These are phyloP conservation scores for Maniola jurtina DNA, from an alignment of 1,140 invertebrate genomes.

Conservation along the genomic window DNA sequence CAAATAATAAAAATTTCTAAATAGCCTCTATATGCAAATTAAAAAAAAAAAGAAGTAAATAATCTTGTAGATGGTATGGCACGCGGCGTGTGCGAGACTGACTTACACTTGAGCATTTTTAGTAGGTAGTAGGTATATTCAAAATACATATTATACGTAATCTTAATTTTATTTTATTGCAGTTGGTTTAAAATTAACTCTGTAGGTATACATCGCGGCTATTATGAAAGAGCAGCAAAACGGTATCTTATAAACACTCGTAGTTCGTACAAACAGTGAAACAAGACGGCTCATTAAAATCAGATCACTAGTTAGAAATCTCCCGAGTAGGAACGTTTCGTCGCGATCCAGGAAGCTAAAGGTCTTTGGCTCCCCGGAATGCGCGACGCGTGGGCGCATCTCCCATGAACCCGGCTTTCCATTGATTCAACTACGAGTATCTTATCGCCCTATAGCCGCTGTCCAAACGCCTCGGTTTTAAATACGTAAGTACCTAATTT, in stretches of 20 bases:
- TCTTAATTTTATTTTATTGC: no score
- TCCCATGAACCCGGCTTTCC: constrained; percentile 64
- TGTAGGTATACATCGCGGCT: no score
- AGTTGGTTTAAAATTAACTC: no score
- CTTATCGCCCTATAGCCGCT: constrained; percentile 65
- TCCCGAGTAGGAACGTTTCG: constrained; percentile 32
- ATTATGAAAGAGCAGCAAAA: neutral
- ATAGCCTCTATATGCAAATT: no score
- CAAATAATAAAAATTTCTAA: no score
- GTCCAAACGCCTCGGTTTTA: constrained; percentile 39
- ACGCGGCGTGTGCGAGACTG: no score
- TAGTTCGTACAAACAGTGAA: neutral
- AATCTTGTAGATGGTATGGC: no score
- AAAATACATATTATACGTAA: no score
- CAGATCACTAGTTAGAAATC: constrained; percentile 27
- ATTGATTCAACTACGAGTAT: constrained; percentile 76
- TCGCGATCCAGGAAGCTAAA: constrained; percentile 66
- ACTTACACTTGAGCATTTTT: no score
- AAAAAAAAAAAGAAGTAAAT: no score
- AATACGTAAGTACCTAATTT: constrained; percentile 6
- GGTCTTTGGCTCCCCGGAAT: constrained; percentile 75
- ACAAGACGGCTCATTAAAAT: constrained; percentile 19
- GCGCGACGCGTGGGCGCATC: constrained; percentile 58
- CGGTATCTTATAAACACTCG: neutral
- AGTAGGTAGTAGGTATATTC: no score